Evolutionary conservation across 2,797 vertebrate genomes (phyloP).

Genomic region (Xerus rutilus): DNA sequence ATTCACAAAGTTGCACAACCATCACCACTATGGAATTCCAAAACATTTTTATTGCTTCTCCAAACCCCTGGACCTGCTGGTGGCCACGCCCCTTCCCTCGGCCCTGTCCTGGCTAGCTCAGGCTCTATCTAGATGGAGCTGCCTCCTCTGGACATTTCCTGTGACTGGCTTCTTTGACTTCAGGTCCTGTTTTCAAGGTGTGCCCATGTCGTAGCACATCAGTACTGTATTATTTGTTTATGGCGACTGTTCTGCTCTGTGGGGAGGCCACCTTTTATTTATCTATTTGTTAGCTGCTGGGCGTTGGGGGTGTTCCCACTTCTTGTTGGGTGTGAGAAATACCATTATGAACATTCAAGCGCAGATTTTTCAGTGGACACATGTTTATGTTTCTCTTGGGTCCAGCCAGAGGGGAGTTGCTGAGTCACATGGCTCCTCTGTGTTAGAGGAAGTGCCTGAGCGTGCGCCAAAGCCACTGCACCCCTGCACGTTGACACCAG

Average conservation of each 20-base stretch:
- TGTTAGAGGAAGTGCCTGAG: neutral
- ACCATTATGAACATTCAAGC: neutral
- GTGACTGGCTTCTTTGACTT: neutral
- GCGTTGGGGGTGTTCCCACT: neutral
- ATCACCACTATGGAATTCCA: neutral
- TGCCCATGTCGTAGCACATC: no score
- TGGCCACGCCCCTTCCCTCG: neutral
- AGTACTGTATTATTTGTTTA: neutral
- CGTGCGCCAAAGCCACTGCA: conserved; percentile 27
- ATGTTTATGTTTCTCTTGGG: neutral
- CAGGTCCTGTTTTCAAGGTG: no score
- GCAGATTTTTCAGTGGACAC: neutral
- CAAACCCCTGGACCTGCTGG: neutral
- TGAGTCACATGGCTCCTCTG: neutral
- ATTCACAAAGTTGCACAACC: neutral
- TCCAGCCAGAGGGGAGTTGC: neutral
- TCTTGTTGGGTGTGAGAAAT: neutral
- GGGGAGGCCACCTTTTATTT: neutral
- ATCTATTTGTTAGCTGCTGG: neutral
- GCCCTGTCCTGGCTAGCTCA: no score
- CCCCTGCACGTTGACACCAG: neutral
- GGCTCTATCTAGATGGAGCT: no score
- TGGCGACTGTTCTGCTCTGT: neutral
- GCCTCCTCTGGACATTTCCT: no score
- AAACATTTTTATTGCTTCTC: neutral